Percentiles rank a stretch among this genome's conserved stretches.
Conservation (phyloP, 2,888 invertebrate genomes). For the Oligia strigilis region DNA sequence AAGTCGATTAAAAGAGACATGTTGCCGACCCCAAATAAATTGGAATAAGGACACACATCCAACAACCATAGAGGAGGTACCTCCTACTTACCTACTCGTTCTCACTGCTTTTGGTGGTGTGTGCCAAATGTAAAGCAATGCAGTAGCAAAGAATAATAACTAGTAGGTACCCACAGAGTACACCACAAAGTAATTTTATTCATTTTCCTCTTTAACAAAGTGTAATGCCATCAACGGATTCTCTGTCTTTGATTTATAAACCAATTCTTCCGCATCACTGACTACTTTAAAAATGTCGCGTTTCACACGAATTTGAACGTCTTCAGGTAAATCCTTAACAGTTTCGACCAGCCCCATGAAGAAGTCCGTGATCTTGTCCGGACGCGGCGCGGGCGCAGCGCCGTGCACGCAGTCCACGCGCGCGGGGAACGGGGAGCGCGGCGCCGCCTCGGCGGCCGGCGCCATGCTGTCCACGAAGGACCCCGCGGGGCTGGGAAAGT, state of each 20-base stretch:
- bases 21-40: too few relatives aligned
- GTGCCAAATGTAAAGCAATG: too few relatives aligned
- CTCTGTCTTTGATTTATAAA: conserved; percentile 52
- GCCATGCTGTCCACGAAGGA: neutral
- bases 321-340: conserved; percentile 50
- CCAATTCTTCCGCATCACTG: conserved; percentile 56
- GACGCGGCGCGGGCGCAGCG: conserved; percentile 8
- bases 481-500: conserved; percentile 9
- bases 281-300: conserved; percentile 57
- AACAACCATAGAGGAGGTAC: too few relatives aligned
- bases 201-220: conserved; percentile 40
- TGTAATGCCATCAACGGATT: neutral
- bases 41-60: too few relatives aligned
- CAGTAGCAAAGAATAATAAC: too few relatives aligned
- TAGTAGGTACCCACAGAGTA: too few relatives aligned
- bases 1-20: too few relatives aligned
- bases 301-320: conserved; percentile 56
- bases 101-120: too few relatives aligned
- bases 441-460: neutral
- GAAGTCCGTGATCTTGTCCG: conserved; percentile 49
- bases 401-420: neutral
- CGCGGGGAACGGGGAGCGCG: neutral
- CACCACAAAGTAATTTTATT: neutral
- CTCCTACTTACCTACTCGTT: too few relatives aligned
- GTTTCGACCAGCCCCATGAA: conserved; percentile 55